Percentiles rank a stretch among this genome's conserved stretches.
Conservation (phyloP, 2,888 invertebrate genomes). For the Archaeoteleia sp. region DNA sequence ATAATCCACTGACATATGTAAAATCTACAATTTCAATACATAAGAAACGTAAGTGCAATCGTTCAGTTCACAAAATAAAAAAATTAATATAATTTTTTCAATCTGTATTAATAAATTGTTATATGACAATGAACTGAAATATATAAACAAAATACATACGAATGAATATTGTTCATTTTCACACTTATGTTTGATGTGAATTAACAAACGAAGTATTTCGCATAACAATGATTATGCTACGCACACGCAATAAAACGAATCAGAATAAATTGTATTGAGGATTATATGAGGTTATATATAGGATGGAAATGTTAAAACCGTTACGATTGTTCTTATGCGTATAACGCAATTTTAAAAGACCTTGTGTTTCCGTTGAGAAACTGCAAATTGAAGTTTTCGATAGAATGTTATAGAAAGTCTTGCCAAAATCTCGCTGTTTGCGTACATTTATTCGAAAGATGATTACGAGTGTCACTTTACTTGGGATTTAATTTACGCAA, state of each 20-base stretch:
- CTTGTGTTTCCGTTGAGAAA: slow-evolving; percentile 61
- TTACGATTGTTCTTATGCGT: slow-evolving; percentile 17
- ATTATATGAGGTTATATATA: not conserved
- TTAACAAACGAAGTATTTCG: too few species aligned
- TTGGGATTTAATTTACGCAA: slow-evolving; percentile 1
- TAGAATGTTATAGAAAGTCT: slow-evolving; percentile 61
- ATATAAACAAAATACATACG: too few species aligned
- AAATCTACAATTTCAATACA: slow-evolving; percentile 52
- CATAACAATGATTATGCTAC: too few species aligned
- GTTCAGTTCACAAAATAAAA: too few species aligned
- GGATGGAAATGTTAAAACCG: slow-evolving; percentile 5
- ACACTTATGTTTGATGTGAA: too few species aligned
- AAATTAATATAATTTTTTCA: too few species aligned
- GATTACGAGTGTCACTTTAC: not conserved
- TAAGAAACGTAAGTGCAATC: too few species aligned
- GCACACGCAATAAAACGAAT: too few species aligned
- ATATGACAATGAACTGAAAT: too few species aligned
- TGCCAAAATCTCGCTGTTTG: slow-evolving; percentile 61
- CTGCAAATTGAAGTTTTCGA: slow-evolving; percentile 60
- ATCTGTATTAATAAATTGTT: too few species aligned
- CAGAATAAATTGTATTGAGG: not conserved
- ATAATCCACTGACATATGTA: slow-evolving; percentile 58
- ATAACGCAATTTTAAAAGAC: slow-evolving; percentile 49
- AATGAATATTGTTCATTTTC: too few species aligned
- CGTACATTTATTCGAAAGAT: slow-evolving; percentile 65